Base-by-base conservation (phyloP, 2,113 vertebrate species). In the Scytalopus superciliaris region DNA sequence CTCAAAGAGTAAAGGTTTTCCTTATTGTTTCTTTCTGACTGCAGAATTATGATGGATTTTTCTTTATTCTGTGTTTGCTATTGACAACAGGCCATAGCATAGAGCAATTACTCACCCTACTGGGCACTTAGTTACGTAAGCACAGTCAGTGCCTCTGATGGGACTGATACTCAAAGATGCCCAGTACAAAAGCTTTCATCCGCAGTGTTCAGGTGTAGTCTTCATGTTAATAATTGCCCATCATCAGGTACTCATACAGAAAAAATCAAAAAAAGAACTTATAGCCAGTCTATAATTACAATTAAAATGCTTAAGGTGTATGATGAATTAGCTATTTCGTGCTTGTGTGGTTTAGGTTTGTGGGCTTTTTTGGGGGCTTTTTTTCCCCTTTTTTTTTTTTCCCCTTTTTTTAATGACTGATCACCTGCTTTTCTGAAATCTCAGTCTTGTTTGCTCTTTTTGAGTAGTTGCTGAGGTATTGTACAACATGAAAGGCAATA, bases 51-150 rank as follows among this genome's bases (percentile, higher is more conserved):
- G 49, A 45, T 49, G n/a, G n/a, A 11, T 83, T 94, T 94, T 75
- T 89, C 59, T 59, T 80, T 64, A 60, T 50, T 83, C 67, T 21
- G 0, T 47, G 59, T 59, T 68, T 92, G 31, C 35, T 86, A 27
- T 42, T 92, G 88, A 84, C 64, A 72, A 5, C n/a, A 78, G 60
- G 39, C 68, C 56, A 68, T 59, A 95, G 23, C 37, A 60, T 66
- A 90, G 90, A 96, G 93, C 90, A 85, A 81, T 96, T 96, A 94
- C 82, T 92, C 93, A 94, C 94, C 87, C 83, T 95, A 12, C 85
- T 88, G 76, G 83, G 93, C 94, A 75, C 25, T 88, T 87, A 64
- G 30, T 89, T 72, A 22, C 33, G 85, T 68, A 44, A 92, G 85
- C 47, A 76, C 28, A 22, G 19, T 80, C 76, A 45, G 42, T 44